Conservation (phyloP, 30 jellyfish, hydroid and myxozoan species). For the Rhopilema esculentum region DNA sequence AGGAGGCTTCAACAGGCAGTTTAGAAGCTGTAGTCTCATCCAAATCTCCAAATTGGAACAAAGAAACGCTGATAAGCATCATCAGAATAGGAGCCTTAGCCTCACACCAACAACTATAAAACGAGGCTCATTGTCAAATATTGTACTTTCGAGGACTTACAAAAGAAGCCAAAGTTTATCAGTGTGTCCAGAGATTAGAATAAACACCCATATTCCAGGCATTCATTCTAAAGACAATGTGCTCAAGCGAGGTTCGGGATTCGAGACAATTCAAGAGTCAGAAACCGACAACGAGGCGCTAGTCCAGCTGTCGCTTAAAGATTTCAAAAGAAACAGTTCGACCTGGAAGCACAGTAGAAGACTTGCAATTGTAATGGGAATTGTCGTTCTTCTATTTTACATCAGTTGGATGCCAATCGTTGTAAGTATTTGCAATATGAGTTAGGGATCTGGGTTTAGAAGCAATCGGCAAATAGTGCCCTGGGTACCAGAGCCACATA, state of each 20-base stretch:
- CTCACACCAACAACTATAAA: constrained; percentile 16
- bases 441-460: too few relatives aligned
- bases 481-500: too few relatives aligned
- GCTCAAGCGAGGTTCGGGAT: constrained; percentile 51
- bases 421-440: constrained; percentile 22
- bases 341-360: constrained; percentile 74
- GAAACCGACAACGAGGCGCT: constrained; percentile 58
- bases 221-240: not conserved
- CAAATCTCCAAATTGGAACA: not conserved
- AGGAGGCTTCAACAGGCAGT: not conserved
- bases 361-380: constrained; percentile 79
- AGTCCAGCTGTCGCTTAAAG: constrained; percentile 42
- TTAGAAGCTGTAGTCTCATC: constrained; percentile 13
- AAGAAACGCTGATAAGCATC: not conserved
- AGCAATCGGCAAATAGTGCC: too few relatives aligned
- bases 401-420: constrained; percentile 88
- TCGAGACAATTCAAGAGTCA: constrained; percentile 23
- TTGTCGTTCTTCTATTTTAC: constrained; percentile 68
- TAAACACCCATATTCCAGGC: not conserved
- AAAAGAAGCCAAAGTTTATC: constrained; percentile 40
- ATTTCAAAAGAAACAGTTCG: constrained; percentile 49
- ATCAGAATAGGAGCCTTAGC: constrained; percentile 49
- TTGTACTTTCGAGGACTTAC: not conserved
- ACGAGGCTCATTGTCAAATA: constrained; percentile 44
- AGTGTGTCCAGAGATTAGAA: constrained; percentile 6